A percentile compares a stretch with the other conserved stretches of the same genome.
phyloP scores from a whole-genome alignment of 2,113 vertebrate genomes.

The Lasiurus borealis region DNA sequence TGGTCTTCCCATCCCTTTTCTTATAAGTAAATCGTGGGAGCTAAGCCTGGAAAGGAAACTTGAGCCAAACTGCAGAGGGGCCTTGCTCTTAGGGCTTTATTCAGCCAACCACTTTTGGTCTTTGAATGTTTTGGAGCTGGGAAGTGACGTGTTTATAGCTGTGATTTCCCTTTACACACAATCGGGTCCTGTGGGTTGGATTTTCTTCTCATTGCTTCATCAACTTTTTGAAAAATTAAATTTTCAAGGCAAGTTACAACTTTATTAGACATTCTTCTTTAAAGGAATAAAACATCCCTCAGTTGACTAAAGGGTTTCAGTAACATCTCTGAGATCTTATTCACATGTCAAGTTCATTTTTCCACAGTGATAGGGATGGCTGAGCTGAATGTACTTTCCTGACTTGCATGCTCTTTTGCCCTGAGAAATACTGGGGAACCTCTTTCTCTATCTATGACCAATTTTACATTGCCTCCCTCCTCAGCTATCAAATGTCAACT shows the following conservation, averaged over 20 bases:
- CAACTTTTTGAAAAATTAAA: conserved; percentile 31
- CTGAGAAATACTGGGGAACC: neutral
- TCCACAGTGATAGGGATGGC: neutral
- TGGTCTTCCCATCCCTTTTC: neutral
- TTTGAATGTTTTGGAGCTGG: conserved; percentile 46
- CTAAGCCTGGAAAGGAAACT: neutral
- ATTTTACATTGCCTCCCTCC: neutral
- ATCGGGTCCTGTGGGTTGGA: neutral
- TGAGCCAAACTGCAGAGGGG: neutral
- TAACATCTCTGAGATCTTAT: neutral
- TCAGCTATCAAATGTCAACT: neutral
- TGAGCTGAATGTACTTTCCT: neutral
- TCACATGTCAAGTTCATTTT: neutral
- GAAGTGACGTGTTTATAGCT: conserved; percentile 44
- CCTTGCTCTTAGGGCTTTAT: neutral
- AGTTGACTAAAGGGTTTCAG: neutral
- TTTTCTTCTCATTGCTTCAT: conserved; percentile 47
- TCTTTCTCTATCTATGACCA: neutral
- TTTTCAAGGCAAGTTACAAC: conserved; percentile 37
- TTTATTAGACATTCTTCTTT: neutral
- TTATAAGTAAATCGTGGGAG: neutral
- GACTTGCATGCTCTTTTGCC: neutral
- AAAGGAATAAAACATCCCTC: neutral
- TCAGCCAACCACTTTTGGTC: conserved; percentile 27
- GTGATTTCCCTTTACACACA: conserved; percentile 55